Evolutionary conservation across 2,797 vertebrate species (phyloP), one percentile per base, ranked within the genome.

Genomic region (Scyliorhinus canicula): DNA sequence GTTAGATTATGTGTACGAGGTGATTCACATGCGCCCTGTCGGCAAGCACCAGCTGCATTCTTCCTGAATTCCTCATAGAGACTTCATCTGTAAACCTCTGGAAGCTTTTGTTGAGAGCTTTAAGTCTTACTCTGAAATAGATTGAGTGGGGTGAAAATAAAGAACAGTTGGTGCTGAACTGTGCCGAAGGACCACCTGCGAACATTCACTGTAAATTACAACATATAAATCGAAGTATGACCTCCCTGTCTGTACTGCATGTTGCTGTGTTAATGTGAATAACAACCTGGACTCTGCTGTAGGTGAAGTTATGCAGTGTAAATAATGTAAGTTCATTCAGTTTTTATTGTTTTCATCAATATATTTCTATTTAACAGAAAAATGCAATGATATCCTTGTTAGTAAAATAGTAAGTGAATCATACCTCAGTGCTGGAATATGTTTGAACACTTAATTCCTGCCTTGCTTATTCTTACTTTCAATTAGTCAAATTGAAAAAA

Each of bases 331-430:
- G 60, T 91, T n/a, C 88, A 60, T 63, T 91, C 35, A 50, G 3
- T 91, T 91, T 65, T 91, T 21, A 26, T 65, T 65, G 21, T 65
- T 57, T 35, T 12, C 57, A 26, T 91, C 60, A 65, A 91, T 91
- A 44, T 91, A 65, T 91, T 91, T 40, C n/a, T 44, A 91, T 91
- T 91, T 91, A 91, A 91, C 24, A 63, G n/a, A 91, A 91, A n/a
- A 35, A 57, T 55, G 52, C 52, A 55, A 57, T 57, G 11, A 40
- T 90, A 24, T 35, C n/a, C 86, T n/a, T 63, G n/a, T 44, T 65
- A 65, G n/a, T 91, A 91, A 91, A 90, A 91, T 63, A 91, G 88
- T 65, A 65, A 65, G n/a, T n/a, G 65, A 65, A 44, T 31, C n/a
- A 63, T 21, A 65, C 24, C n/a, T 44, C 60, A 91, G 21, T 91